Evolutionary conservation across 2,113 vertebrate genomes (phyloP), one percentile per base, ranked within the genome.

Genomic region (Anarhynchus alexandrinus): DNA sequence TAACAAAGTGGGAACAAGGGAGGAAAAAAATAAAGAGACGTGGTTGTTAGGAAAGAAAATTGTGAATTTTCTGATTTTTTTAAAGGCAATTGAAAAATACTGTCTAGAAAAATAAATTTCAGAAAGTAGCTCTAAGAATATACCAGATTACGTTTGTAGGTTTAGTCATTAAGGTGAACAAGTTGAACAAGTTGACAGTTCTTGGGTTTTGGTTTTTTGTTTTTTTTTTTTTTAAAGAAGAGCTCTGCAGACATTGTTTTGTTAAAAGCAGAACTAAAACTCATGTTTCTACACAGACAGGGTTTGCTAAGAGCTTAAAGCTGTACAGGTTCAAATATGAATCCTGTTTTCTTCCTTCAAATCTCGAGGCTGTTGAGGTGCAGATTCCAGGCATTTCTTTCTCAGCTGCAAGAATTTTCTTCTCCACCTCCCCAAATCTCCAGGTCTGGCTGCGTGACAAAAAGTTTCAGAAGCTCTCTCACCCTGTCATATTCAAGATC

Each of bases 401-500:
- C 14, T 1, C 13, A 92, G 17, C 11, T 84, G 61, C 15, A 88
- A 42, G 12, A 61, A 30, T 77, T 71, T 87, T 88, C 62, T 92
- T 57, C 54, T 65, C 55, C 19, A 2, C 52, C 49, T 90, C 42
- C 32, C 27, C 49, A 77, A 45, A 88, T 82, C 62, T 93, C 21
- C 80, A 78, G 73, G 25, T 40, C 83, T 86, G 76, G 43, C 22
- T 82, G 12, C 36, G 45, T 73, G 82, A 86, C 64, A 88, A 59
- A 42, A 69, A 78, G 51, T 65, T 90, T 89, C 67, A 82, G 22
- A 21, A 80, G 22, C 22, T 93, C 80, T 91, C 45, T 95, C 80
- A 69, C 83, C 52, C 73, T 91, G 88, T 82, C 90, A 59, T 71
- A 21, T 38, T 73, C 51, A 77, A 71, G 73, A 95, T 85, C 84